A percentile compares a stretch with the other conserved stretches of the same genome.
These are phyloP conservation scores for Solea solea DNA, from an alignment of 2,113 vertebrate genomes.

Conservation along the genomic window DNA sequence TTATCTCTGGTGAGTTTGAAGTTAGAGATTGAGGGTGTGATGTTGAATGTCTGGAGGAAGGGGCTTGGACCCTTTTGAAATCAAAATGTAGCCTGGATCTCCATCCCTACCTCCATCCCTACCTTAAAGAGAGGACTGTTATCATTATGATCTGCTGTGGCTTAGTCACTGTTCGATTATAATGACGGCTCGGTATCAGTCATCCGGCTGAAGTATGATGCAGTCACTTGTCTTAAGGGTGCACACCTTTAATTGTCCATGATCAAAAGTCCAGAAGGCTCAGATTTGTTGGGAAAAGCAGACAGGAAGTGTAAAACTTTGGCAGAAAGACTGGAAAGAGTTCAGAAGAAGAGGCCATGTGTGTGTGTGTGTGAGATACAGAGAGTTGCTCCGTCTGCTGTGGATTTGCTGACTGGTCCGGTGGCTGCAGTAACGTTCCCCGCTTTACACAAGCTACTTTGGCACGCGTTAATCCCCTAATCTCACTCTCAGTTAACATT, in stretches of 20 bases:
- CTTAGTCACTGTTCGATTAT: slow-evolving; percentile 1
- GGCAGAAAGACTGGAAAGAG: slow-evolving; percentile 62
- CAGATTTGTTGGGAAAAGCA: slow-evolving; percentile 62
- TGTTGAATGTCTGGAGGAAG: too few species aligned
- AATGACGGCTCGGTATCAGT: background rate
- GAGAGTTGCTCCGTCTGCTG: too few species aligned
- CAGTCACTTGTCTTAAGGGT: background rate
- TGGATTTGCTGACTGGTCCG: slow-evolving; percentile 60
- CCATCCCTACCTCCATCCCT: too few species aligned
- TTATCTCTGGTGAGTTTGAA: too few species aligned
- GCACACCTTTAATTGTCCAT: slow-evolving; percentile 54
- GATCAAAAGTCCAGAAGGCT: slow-evolving; percentile 74
- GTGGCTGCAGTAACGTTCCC: slow-evolving; percentile 47
- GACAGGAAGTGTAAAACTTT: slow-evolving; percentile 60
- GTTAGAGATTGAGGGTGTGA: too few species aligned
- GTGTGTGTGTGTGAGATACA: too few species aligned
- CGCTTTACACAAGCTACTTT: slow-evolving; percentile 72
- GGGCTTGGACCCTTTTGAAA: too few species aligned
- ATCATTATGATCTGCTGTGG: background rate
- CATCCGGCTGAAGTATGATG: background rate
- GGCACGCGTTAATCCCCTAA: slow-evolving; percentile 76
- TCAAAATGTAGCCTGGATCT: too few species aligned
- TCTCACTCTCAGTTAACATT: slow-evolving; percentile 65
- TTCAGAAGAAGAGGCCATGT: background rate
- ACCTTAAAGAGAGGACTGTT: too few species aligned